Evolutionary conservation across 2,113 vertebrate species (phyloP).

Genomic region (Triplophysa tibetana): DNA sequence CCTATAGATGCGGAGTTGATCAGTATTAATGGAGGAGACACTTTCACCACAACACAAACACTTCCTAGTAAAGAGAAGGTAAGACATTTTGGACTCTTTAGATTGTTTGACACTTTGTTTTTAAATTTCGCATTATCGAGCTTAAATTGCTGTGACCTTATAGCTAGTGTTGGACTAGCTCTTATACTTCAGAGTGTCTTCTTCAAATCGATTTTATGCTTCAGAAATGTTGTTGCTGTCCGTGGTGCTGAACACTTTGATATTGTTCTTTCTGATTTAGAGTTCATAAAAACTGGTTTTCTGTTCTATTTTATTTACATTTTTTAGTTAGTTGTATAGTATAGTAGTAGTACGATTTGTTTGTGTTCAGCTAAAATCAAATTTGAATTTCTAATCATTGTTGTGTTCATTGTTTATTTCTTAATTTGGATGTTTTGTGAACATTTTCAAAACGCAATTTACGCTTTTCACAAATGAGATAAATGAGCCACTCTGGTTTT

Average conservation of each 20-base stretch:
- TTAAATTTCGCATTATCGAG: too few species aligned
- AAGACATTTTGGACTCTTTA: slow-evolving; percentile 6
- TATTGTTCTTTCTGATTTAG: neutral
- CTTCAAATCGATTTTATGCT: too few species aligned
- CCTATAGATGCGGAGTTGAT: slow-evolving; percentile 55
- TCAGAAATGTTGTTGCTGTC: neutral
- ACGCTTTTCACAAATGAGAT: too few species aligned
- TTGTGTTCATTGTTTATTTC: too few species aligned
- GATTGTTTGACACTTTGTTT: neutral
- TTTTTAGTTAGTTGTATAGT: neutral
- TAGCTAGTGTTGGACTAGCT: too few species aligned
- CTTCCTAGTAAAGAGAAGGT: slow-evolving; percentile 52
- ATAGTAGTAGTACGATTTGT: too few species aligned
- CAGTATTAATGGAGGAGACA: slow-evolving; percentile 56
- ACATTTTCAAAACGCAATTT: too few species aligned
- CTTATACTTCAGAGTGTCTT: neutral
- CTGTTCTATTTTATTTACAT: neutral
- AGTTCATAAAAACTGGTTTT: neutral
- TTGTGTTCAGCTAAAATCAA: too few species aligned
- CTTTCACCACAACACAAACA: slow-evolving; percentile 49
- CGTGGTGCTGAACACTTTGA: neutral
- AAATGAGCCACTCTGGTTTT: too few species aligned
- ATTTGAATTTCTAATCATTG: too few species aligned
- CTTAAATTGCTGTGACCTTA: too few species aligned
- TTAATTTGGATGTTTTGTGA: too few species aligned